Conservation (phyloP, 2,797 vertebrate genomes). For the Epinephelus awoara region DNA sequence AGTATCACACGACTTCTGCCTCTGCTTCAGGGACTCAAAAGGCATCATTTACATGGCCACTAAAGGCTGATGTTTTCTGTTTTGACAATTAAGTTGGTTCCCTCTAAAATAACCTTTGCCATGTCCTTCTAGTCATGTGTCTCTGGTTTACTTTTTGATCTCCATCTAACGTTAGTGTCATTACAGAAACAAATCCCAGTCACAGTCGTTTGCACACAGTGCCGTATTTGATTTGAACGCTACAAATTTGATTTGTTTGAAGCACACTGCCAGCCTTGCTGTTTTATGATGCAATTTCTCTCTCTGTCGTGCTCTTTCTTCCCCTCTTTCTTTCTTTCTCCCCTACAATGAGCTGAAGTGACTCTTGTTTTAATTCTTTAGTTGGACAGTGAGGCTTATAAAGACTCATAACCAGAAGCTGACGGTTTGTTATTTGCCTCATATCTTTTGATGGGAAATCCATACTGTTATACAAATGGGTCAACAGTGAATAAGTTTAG, state of each 20-base stretch:
- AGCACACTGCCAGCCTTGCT: conserved; percentile 13
- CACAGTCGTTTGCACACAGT: conserved; percentile 34
- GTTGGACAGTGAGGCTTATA: conserved; percentile 29
- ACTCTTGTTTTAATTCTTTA: conserved; percentile 35
- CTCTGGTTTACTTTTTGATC: neutral
- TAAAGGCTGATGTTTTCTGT: conserved; percentile 1
- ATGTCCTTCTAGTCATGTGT: neutral
- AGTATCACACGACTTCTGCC: neutral
- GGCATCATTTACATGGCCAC: neutral
- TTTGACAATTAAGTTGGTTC: neutral
- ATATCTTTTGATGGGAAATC: conserved; percentile 54
- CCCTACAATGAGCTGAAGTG: conserved; percentile 29
- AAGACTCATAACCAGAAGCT: conserved; percentile 42
- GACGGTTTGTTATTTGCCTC: conserved; percentile 42
- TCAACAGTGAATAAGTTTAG: conserved; percentile 21
- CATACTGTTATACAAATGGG: conserved; percentile 33
- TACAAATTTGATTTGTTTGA: conserved; percentile 45
- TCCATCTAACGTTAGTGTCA: conserved; percentile 5
- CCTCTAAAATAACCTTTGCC: neutral
- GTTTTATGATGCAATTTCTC: conserved; percentile 49
- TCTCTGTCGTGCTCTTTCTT: conserved; percentile 1
- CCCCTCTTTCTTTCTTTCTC: neutral
- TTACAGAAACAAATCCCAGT: conserved; percentile 30
- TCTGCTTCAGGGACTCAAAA: neutral
- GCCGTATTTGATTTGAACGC: conserved; percentile 35